These are phyloP conservation scores for Chrysolina haemoptera DNA, from an alignment of 2,888 invertebrate species.

Conservation along the genomic window DNA sequence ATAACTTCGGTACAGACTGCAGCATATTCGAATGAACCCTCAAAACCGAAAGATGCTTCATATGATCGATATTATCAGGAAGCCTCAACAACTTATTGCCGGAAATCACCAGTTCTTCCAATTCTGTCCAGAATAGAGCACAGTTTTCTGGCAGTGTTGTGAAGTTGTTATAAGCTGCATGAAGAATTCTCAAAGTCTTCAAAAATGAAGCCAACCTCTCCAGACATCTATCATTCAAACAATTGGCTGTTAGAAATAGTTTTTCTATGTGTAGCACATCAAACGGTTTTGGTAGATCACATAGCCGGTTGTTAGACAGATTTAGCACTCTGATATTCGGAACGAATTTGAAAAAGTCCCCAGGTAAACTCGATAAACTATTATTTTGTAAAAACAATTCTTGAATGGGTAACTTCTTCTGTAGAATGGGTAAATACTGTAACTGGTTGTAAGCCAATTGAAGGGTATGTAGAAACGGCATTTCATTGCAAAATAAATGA, in stretches of 20 bases:
- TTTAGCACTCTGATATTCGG: conserved; percentile 80
- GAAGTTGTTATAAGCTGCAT: conserved; percentile 85
- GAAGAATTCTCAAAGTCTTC: conserved; percentile 79
- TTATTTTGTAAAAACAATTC: conserved; percentile 85
- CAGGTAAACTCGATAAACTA: conserved; percentile 81
- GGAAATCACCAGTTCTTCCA: conserved; percentile 87
- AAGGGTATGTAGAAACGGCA: conserved; percentile 80
- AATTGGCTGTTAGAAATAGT: conserved; percentile 83
- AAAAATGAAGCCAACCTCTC: conserved; percentile 76
- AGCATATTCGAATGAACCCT: conserved; percentile 88
- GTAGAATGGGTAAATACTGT: conserved; percentile 80
- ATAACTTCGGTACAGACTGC: conserved; percentile 82
- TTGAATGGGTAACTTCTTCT: conserved; percentile 77
- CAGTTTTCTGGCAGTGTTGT: conserved; percentile 83
- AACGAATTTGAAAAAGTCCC: conserved; percentile 82
- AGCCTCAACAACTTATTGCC: conserved; percentile 85
- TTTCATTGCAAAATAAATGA: conserved; percentile 82
- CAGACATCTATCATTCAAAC: conserved; percentile 77
- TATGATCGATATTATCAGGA: conserved; percentile 82
- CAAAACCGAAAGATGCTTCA: conserved; percentile 81
- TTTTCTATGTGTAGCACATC: conserved; percentile 77
- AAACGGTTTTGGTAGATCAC: conserved; percentile 75
- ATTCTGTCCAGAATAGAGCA: conserved; percentile 81
- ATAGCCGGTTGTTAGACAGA: conserved; percentile 84
- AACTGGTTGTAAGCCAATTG: conserved; percentile 86